These are phyloP conservation scores for Drosophila prosaltans DNA, from an alignment of 1,140 invertebrate species.

Conservation along the genomic window DNA sequence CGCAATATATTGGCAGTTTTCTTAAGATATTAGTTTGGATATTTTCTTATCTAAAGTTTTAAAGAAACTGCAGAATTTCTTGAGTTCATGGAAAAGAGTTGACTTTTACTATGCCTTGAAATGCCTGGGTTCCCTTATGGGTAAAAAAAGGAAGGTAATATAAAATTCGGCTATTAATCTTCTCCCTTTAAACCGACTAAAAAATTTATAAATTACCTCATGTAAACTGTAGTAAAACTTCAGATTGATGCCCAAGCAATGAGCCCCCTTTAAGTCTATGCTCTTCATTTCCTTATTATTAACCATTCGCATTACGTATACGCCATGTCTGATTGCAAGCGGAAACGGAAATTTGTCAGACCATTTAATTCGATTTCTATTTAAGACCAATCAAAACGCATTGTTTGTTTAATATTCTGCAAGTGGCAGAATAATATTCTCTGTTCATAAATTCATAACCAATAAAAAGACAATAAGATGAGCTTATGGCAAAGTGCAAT, in stretches of 20 bases:
- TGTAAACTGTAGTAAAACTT: conserved; percentile 26
- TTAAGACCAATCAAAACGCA: conserved; percentile 35
- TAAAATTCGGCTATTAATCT: neutral
- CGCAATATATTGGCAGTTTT: no score
- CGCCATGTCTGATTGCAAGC: conserved; percentile 41
- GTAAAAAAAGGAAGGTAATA: no score
- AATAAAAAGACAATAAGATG: conserved; percentile 49
- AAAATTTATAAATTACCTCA: conserved; percentile 66
- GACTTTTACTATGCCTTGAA: no score
- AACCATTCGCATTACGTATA: conserved; percentile 52
- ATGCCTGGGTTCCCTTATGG: no score
- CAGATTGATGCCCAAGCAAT: conserved; percentile 51
- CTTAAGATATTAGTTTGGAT: no score
- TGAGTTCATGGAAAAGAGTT: no score
- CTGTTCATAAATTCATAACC: conserved; percentile 39
- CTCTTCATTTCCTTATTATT: conserved; percentile 52
- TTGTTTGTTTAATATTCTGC: conserved; percentile 12
- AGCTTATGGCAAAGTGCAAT: conserved; percentile 12
- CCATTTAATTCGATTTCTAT: conserved; percentile 37
- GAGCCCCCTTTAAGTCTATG: conserved; percentile 30
- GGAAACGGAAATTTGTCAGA: conserved; percentile 38
- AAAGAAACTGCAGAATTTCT: no score
- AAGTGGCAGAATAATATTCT: conserved; percentile 6
- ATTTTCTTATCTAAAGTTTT: no score
- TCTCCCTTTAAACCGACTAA: conserved; percentile 47